Evolutionary conservation across 2,113 vertebrate genomes (phyloP), one percentile per base, ranked within the genome.

Genomic region (Lichenostomus cassidix): DNA sequence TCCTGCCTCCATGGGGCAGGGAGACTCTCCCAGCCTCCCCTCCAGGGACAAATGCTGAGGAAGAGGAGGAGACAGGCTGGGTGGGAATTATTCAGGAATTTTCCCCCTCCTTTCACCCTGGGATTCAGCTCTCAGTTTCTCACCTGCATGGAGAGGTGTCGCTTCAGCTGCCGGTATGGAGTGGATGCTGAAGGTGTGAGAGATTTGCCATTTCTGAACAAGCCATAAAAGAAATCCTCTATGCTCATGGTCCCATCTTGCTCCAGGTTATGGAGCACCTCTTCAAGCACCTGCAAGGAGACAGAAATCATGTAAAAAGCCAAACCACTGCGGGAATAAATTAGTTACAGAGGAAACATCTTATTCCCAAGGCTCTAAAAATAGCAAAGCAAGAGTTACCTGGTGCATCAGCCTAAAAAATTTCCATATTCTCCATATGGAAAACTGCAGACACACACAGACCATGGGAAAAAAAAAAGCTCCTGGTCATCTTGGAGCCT

Each of bases 71-170:
- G 35, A 56, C 29, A n/a, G 35, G 28, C 56, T 29, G 31, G 15
- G 5, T 15, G 62, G 39, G 37, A 59, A 41, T 3, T 37, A 15
- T 2, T 56, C 22, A 79, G 47, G 42, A 11, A 5, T 76, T 68
- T 25, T 58, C 19, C 39, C 39, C 7, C 17, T 77, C 44, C 46
- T 73, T 52, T 52, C 4, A 11, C 0, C 17, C 71, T 35, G 11
- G 35, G 49, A 76, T 79, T 56, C 23, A 16, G 2, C 42, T 8
- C 6, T 21, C 6, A 5, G 29, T 39, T 10, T 42, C 92, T 91
- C 97, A 99, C 99, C 98, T 99, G 99, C 94, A 98, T 98, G 90
- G 99, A 99, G 89, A 99, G 99, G 82, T 98, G 98, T 8, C 99
- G 98, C 78, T 99, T 99, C 21, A 99, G 97, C 78, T 99, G 99